phyloP scores from a whole-genome alignment of 2,113 vertebrate species.

The Thamnophis sirtalis region DNA sequence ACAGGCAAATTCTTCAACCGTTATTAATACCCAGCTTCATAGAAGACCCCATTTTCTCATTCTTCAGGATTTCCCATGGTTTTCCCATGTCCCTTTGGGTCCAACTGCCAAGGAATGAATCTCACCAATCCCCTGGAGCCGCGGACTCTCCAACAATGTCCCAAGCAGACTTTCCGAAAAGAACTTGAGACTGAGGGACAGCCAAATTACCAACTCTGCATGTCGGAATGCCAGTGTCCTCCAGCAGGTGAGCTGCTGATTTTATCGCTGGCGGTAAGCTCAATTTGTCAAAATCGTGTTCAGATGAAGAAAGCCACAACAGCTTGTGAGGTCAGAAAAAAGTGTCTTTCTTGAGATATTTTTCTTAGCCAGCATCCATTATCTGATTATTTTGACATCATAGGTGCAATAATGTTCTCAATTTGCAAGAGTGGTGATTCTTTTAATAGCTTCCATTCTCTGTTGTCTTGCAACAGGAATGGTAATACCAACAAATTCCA shows the following conservation, averaged over 20 bases:
- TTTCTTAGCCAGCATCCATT: neutral
- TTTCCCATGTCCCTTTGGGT: conserved; percentile 73
- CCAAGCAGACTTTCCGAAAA: conserved; percentile 74
- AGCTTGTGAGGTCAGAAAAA: neutral
- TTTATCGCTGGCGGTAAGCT: neutral
- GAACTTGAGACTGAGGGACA: conserved; percentile 70
- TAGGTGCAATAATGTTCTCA: neutral
- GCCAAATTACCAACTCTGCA: conserved; percentile 78
- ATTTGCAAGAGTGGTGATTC: neutral
- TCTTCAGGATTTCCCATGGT: conserved; percentile 70
- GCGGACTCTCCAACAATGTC: conserved; percentile 74
- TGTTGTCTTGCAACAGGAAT: neutral
- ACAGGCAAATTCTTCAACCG: neutral
- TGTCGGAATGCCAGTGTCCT: conserved; percentile 77
- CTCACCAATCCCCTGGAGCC: conserved; percentile 48
- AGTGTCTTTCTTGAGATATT: neutral
- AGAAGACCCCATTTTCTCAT: neutral
- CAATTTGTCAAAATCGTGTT: too few species aligned
- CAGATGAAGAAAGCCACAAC: neutral
- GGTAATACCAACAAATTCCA: neutral
- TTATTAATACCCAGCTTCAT: neutral
- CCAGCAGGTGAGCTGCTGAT: conserved; percentile 64
- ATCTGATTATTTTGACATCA: neutral
- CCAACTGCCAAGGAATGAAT: conserved; percentile 78
- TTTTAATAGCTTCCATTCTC: neutral